phyloP scores from a whole-genome alignment of 1,140 invertebrate species.

The Macrotrachela quadricornifera region DNA sequence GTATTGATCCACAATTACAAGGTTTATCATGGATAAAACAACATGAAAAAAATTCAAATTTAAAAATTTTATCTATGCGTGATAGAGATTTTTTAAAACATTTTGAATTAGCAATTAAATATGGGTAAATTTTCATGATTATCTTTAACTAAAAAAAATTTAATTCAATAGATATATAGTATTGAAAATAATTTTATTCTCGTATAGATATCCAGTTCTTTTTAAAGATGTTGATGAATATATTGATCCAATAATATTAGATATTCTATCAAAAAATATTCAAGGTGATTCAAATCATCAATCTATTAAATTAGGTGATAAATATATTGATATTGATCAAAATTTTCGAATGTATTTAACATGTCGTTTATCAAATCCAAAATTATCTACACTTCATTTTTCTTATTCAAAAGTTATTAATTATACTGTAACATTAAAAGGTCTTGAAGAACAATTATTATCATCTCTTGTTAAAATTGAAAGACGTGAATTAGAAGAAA shows the following conservation, averaged over 20 bases:
- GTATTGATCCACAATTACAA: conserved; percentile 63
- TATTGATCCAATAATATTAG: conserved; percentile 25
- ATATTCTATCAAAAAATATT: conserved; percentile 25
- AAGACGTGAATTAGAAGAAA: too few relatives aligned
- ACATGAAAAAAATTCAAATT: conserved; percentile 27
- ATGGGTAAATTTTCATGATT: conserved; percentile 19
- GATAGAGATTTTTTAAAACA: too few relatives aligned
- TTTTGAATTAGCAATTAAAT: conserved; percentile 8
- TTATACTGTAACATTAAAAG: conserved; percentile 29
- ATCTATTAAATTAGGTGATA: conserved; percentile 17
- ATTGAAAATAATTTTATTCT: conserved; percentile 27
- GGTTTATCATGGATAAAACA: conserved; percentile 27
- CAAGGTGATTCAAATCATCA: conserved; percentile 14
- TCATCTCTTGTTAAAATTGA: conserved; percentile 35
- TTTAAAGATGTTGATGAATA: conserved; percentile 29
- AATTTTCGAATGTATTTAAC: conserved; percentile 30
- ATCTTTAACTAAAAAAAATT: background rate
- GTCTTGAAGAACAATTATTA: conserved; percentile 27
- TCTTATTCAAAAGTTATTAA: conserved; percentile 28
- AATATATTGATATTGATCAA: conserved; percentile 24
- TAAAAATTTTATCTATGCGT: conserved; percentile 14
- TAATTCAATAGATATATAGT: conserved; percentile 14
- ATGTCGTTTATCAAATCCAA: conserved; percentile 23
- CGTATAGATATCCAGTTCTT: conserved; percentile 30
- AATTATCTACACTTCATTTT: conserved; percentile 28